Conservation (phyloP, 2,888 invertebrate genomes). For the Drosophila paramelanica region DNA sequence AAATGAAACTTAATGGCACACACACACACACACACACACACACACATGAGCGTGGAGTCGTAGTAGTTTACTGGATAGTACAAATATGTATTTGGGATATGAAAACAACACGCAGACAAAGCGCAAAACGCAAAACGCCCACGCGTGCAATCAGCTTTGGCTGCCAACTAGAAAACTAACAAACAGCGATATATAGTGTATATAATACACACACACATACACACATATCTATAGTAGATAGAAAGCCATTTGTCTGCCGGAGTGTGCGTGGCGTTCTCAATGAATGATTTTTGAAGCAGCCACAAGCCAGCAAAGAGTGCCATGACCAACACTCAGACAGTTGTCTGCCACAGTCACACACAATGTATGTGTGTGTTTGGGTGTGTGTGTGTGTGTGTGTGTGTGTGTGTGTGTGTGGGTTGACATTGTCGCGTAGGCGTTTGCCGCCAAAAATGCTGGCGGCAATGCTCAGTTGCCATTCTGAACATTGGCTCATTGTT, state of each 20-base stretch:
- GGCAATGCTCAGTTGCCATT: constrained; percentile 50
- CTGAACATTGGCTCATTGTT: constrained; percentile 54
- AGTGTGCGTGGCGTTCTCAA: constrained; percentile 64
- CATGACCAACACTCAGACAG: constrained; percentile 39
- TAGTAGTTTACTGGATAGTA: constrained; percentile 70
- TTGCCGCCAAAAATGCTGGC: constrained; percentile 75
- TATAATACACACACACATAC: constrained; percentile 20
- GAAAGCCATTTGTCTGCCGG: constrained; percentile 37
- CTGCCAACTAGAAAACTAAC: constrained; percentile 67
- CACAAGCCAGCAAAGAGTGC: constrained; percentile 49
- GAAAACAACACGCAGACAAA: constrained; percentile 63
- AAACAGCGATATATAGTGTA: constrained; percentile 45
- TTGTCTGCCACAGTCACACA: constrained; percentile 20
- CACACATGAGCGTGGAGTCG: constrained; percentile 27
- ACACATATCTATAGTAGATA: constrained; percentile 18
- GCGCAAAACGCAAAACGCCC: constrained; percentile 58
- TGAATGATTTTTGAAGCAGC: constrained; percentile 78
- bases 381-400: neutral
- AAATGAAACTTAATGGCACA: constrained; percentile 77
- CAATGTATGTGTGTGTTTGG: constrained; percentile 17
- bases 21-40: constrained; percentile 28
- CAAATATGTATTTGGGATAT: constrained; percentile 74
- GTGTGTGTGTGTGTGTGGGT: constrained; percentile 15
- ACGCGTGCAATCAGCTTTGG: constrained; percentile 71
- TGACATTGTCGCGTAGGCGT: constrained; percentile 64